Evolutionary conservation across 2,888 invertebrate species (phyloP), one percentile per base, ranked within the genome.

Genomic region (Eupsilia transversa): DNA sequence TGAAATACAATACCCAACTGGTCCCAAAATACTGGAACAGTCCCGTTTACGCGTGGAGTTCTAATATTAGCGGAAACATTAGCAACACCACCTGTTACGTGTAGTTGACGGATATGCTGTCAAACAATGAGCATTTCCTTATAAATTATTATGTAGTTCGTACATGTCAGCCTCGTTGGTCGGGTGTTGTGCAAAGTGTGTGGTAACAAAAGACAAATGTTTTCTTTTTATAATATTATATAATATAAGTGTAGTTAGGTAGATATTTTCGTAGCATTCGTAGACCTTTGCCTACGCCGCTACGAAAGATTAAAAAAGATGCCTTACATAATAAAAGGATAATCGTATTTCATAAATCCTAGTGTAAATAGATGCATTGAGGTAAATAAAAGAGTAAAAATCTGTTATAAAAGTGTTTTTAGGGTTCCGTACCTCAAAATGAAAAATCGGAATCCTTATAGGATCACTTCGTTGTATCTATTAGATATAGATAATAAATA

Each of bases 301-400:
- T 65, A 73, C 59, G 63, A 74, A 41, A 3, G 2, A 3, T 30
- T 41, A 60, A 79, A 63, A 20, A 56, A 30, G 9, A 41, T 27
- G 10, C 14, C 20, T 52, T 59, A n/a, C 10, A 38, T 49, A 54
- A 14, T 65, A 27, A 61, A 70, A 38, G 20, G 35, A 61, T 73
- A 52, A 63, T 38, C 30, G n/a, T 33, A 41, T 30, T 27, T n/a
- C 81, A 82, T 80, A 80, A 77, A 80, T 82, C 43, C 4, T 23
- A 46, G 43, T 49, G 20, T 68, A 60, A 77, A 82, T 57, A 77
- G 23, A 65, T 52, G 56, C 71, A 71, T 17, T 64, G 71, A 54
- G 72, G 67, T 60, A 65, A 77, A 80, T 59, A 72, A 56, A 72
- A 49, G n/a, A 35, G 79, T 14, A 56, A 69, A 46, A 61, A 63